These are phyloP conservation scores for Platysteira castanea DNA, from an alignment of 2,113 vertebrate species.

Conservation along the genomic window DNA sequence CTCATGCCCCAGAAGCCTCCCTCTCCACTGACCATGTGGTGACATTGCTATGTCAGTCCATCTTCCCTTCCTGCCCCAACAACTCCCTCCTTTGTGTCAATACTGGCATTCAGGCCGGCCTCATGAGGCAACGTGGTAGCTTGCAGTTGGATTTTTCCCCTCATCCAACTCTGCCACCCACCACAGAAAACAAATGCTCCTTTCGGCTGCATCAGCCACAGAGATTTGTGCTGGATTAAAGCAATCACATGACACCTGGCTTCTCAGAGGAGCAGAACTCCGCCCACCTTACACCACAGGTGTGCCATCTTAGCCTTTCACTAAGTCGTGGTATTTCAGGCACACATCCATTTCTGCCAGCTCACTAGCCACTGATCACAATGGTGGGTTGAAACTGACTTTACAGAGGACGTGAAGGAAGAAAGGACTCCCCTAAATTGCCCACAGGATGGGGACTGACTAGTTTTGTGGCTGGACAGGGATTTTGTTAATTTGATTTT, in stretches of 20 bases:
- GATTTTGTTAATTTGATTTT: background rate
- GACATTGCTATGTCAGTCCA: background rate
- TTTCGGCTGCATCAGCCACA: background rate
- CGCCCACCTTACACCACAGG: background rate
- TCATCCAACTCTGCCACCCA: background rate
- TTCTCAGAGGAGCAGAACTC: background rate
- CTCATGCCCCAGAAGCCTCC: background rate
- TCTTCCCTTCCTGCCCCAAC: background rate
- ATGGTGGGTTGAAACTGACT: background rate
- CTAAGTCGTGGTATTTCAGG: background rate
- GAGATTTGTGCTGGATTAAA: background rate
- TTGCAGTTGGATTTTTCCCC: background rate
- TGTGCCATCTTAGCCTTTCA: background rate
- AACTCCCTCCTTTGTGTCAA: background rate
- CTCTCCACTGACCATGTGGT: background rate
- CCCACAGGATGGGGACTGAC: background rate
- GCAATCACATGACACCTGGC: background rate
- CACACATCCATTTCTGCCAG: background rate
- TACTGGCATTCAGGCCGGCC: rapidly evolving
- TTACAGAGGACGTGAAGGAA: background rate
- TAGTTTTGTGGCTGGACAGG: background rate
- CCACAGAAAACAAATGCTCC: background rate
- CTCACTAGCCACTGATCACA: background rate
- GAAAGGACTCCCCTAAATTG: background rate
- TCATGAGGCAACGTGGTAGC: rapidly evolving